Evolutionary conservation across 2,113 vertebrate genomes (phyloP).

Genomic region (Oncorhynchus clarkii): DNA sequence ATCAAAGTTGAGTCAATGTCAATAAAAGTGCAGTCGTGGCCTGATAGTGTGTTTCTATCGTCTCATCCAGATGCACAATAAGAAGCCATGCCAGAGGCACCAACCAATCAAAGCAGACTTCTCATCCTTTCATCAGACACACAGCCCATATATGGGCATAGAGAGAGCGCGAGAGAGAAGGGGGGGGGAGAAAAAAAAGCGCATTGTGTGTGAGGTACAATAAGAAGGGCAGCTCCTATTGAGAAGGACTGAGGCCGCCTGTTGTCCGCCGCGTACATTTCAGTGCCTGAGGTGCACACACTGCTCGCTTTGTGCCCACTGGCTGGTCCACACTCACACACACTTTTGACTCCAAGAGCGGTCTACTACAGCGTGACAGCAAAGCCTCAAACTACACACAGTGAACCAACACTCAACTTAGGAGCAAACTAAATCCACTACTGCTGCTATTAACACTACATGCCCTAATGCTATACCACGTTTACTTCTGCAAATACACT

Average conservation of each 20-base stretch:
- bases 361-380: too few relatives aligned
- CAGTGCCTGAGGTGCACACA: conserved; percentile 63
- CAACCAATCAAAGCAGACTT: conserved; percentile 40
- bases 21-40: conserved; percentile 7
- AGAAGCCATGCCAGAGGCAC: not conserved
- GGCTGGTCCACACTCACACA: conserved; percentile 61
- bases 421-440: conserved; percentile 18
- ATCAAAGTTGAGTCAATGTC: conserved; percentile 16
- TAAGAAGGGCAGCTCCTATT: conserved; percentile 81
- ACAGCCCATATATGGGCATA: conserved; percentile 52
- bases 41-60: too few relatives aligned
- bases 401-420: conserved; percentile 30
- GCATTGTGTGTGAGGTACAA: conserved; percentile 80
- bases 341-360: conserved; percentile 36
- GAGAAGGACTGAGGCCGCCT: conserved; percentile 74
- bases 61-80: too few relatives aligned
- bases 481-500: not conserved
- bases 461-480: not conserved
- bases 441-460: too few relatives aligned
- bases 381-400: conserved; percentile 11
- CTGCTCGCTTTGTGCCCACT: conserved; percentile 72
- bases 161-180: conserved; percentile 22
- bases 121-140: conserved; percentile 45
- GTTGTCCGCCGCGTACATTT: conserved; percentile 75
- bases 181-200: conserved; percentile 67